Evolutionary conservation across 1,140 invertebrate genomes (phyloP).

Genomic region (Drosophila tropicalis): DNA sequence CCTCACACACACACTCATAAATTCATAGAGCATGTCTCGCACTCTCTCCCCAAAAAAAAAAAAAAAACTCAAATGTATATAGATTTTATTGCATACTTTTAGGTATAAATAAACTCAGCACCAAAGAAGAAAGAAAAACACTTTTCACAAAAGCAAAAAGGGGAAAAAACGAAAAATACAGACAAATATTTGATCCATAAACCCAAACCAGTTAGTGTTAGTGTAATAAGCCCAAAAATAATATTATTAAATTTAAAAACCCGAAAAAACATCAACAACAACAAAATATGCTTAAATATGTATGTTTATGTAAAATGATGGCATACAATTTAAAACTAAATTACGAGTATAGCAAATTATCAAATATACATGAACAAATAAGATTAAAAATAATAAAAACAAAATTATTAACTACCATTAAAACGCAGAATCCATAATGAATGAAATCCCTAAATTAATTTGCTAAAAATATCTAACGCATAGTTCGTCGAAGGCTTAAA

Average conservation of each 20-base stretch:
- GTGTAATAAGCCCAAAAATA: constrained; percentile 25
- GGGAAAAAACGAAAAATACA: too few relatives aligned
- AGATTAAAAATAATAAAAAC: constrained; percentile 25
- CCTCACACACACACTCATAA: constrained; percentile 18
- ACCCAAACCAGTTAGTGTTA: constrained; percentile 20
- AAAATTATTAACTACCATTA: background rate
- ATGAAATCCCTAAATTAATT: constrained; percentile 44
- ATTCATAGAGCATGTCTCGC: constrained; percentile 50
- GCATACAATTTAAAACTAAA: constrained; percentile 32
- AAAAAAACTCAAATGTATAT: constrained; percentile 64
- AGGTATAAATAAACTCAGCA: constrained; percentile 67
- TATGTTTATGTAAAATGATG: constrained; percentile 25
- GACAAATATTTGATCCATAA: constrained; percentile 15
- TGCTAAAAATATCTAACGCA: constrained; percentile 41
- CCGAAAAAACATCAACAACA: background rate
- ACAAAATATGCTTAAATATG: constrained; percentile 1
- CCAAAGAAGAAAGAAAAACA: constrained; percentile 53
- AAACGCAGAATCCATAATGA: constrained; percentile 6
- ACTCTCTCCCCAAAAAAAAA: constrained; percentile 12
- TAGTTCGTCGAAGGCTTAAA: constrained; percentile 40
- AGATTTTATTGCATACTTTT: constrained; percentile 77
- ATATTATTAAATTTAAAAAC: constrained; percentile 71
- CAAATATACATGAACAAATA: constrained; percentile 48
- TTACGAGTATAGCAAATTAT: constrained; percentile 41
- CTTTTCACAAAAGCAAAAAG: background rate